Evolutionary conservation across 2,113 vertebrate genomes (phyloP).

Genomic region (Spheniscus mendiculus): DNA sequence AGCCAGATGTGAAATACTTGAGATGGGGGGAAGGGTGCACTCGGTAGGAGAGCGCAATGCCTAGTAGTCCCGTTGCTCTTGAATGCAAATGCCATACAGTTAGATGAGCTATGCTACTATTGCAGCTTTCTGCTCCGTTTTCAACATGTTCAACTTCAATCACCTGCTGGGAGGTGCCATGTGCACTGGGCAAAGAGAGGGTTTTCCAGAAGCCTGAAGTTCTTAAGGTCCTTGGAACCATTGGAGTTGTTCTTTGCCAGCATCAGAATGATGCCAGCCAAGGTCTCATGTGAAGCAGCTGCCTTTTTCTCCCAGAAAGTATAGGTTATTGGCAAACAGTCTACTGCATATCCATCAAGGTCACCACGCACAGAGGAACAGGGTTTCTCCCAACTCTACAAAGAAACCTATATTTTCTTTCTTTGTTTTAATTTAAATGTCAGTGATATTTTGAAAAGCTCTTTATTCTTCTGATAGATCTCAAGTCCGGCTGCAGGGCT

Average conservation of each 20-base stretch:
- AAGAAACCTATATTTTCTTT: neutral
- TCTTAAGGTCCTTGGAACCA: neutral
- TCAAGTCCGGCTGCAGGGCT: neutral
- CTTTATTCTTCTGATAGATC: neutral
- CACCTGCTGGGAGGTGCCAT: neutral
- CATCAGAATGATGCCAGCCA: neutral
- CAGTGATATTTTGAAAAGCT: neutral
- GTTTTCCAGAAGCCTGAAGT: neutral
- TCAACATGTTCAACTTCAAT: neutral
- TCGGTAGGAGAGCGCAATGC: neutral
- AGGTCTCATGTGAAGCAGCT: neutral
- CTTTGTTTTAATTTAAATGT: neutral
- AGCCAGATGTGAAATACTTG: neutral
- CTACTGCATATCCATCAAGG: neutral
- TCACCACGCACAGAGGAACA: neutral
- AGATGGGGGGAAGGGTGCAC: neutral
- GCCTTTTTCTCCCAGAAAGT: neutral
- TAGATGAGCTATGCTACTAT: neutral
- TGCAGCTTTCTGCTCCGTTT: neutral
- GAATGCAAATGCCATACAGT: neutral
- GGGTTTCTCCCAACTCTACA: neutral
- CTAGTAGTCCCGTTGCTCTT: accelerated
- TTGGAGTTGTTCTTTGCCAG: neutral
- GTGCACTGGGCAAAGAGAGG: neutral
- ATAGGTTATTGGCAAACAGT: neutral